Evolutionary conservation across 2,113 vertebrate genomes (phyloP), one percentile per base, ranked within the genome.

Genomic region (Eulemur macaco): DNA sequence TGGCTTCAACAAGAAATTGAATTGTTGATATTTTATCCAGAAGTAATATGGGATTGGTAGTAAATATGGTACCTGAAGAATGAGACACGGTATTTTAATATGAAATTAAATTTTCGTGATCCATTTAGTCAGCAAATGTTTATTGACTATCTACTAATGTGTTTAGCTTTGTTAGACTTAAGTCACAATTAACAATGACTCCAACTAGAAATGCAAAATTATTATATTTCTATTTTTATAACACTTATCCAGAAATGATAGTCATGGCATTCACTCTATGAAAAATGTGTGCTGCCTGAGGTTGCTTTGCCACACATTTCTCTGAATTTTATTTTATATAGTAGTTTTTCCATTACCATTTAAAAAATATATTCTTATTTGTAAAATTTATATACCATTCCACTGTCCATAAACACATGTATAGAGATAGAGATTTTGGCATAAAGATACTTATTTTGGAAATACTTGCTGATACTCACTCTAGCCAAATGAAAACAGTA

Each of bases 61-160:
- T 98, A 81, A 99, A 99, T 98, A 99, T 68, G 1, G 99, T 99
- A 76, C 99, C 99, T 99, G 96, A 95, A 96, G 98, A 98, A 96
- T 73, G 96, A 97, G 98, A 91, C 25, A 29, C 2, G 89, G 6
- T 0, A 39, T 37, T 58, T 97, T 42, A 94, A 12, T 81, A 56
- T 56, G 74, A 83, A 80, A 37, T 92, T 52, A 81, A 73, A 42
- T 63, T 37, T 39, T 47, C 29, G 14, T 4, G 76, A 58, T 66
- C 64, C 39, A 18, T 34, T 60, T 34, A 60, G 64, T 34, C 20
- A 39, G 77, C 10, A 90, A 88, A 63, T 84, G 34, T 39, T 90
- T 63, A 42, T 1, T 27, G 21, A 84, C 27, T 60, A 80, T 34
- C 64, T 52, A 76, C n/a, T 58, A 66, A 50, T 34, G 8, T 31